Percentiles rank a stretch among this genome's conserved stretches.
These are phyloP conservation scores for Yponomeuta plumbellus DNA, from an alignment of 2,888 invertebrate genomes.

Conservation along the genomic window DNA sequence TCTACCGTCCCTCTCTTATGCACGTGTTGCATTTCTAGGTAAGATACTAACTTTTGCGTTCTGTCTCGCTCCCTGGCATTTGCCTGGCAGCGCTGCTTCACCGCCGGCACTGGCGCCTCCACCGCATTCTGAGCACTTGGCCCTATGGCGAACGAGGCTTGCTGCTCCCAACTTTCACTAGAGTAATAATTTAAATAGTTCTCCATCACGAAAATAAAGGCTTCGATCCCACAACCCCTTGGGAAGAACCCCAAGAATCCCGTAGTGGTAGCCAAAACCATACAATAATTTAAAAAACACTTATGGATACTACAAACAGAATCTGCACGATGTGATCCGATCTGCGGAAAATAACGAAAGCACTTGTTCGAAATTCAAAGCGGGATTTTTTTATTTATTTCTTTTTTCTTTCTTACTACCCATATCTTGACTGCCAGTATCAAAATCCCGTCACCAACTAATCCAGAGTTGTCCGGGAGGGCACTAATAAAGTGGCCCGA, in stretches of 20 bases:
- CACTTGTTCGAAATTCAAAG: neutral
- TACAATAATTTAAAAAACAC: too few relatives aligned
- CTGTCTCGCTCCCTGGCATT: slow-evolving; percentile 89
- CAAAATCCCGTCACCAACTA: slow-evolving; percentile 50
- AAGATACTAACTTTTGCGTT: slow-evolving; percentile 84
- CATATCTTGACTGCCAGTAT: slow-evolving; percentile 14
- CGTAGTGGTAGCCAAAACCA: too few relatives aligned
- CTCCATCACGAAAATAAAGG: slow-evolving; percentile 40
- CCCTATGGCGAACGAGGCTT: slow-evolving; percentile 35
- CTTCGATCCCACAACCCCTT: neutral
- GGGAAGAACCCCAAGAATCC: too few relatives aligned
- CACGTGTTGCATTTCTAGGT: neutral
- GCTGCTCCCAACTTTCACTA: slow-evolving; percentile 55
- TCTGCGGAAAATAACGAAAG: too few relatives aligned
- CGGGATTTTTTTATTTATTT: neutral
- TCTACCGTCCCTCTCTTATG: neutral
- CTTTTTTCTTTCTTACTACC: neutral
- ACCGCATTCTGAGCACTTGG: slow-evolving; percentile 39
- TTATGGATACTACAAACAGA: too few relatives aligned
- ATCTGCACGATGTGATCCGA: too few relatives aligned
- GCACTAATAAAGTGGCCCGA: slow-evolving; percentile 57
- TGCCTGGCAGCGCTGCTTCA: slow-evolving; percentile 83
- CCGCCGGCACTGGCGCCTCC: slow-evolving; percentile 48
- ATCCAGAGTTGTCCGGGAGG: slow-evolving; percentile 46
- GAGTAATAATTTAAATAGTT: slow-evolving; percentile 49